Evolutionary conservation across 2,888 invertebrate species (phyloP), one percentile per base, ranked within the genome.

Genomic region (Drosophila histrio): DNA sequence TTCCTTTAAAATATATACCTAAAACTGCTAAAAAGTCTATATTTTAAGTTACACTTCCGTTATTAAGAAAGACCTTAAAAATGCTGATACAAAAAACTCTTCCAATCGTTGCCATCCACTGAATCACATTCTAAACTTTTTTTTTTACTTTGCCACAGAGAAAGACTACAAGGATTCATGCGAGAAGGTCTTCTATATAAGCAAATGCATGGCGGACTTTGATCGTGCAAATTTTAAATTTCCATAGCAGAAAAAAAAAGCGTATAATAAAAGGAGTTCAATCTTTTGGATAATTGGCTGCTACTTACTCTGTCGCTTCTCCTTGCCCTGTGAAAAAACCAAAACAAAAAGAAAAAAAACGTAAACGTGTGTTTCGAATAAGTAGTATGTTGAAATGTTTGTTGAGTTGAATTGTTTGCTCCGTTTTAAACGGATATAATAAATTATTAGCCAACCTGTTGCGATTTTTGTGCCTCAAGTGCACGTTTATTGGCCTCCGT

Each of bases 401-500:
- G 9, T 68, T 34, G 24, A 44, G 11, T 49, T 50, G 24, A 34
- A 46, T 39, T 63, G 24, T 17, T 59, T 43, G 38, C 44, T 52
- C 6, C 47, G 13, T 53, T 58, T 28, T 41, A 26, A 6, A 49
- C 32, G 38, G 19, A 71, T 58, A 71, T 58, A 59, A 64, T 65
- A 77, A 68, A 73, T 53, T 44, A 59, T 66, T 64, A 56, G 58
- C 70, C 32, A 72, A 91, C 90, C 91, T 92, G 93, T 93, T 93
- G 93, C 91, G 93, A 93, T 92, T 93, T 93, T 39, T 91, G 93
- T 92, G 92, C 67, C 65, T 83, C 88, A 54, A 82, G 74, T 34
- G 70, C 68, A 92, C 93, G 93, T 81, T 92, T 90, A 80, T 93
- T 93, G 75, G 93, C 94, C 90, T 94, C 93, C 89, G 92, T 92